Conservation (phyloP, 2,113 vertebrate species). For the Pollimyrus isidori region DNA sequence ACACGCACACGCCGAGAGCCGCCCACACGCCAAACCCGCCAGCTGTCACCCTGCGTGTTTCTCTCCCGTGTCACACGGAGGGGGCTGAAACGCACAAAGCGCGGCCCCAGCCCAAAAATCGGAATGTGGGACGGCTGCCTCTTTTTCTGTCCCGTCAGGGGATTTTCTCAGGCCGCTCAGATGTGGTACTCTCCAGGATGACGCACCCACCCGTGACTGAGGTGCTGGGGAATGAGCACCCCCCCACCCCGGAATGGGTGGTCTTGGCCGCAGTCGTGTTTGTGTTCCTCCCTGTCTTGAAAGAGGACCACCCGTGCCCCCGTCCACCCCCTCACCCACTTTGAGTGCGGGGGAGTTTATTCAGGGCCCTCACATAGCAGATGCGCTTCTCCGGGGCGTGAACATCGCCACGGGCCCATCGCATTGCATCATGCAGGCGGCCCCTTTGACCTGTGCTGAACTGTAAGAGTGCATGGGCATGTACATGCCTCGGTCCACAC, state of each 20-base stretch:
- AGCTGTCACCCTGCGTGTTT: not conserved
- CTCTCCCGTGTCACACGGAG: not conserved
- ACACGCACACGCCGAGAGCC: not conserved
- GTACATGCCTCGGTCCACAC: not conserved
- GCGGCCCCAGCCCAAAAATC: not conserved
- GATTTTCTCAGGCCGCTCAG: slow-evolving; percentile 6
- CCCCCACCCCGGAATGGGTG: slow-evolving; percentile 26
- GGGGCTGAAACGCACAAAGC: not conserved
- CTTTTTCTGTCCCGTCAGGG: slow-evolving; percentile 1
- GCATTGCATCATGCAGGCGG: not conserved
- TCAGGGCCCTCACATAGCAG: not conserved
- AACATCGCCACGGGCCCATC: not conserved
- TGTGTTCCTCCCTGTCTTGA: slow-evolving; percentile 42
- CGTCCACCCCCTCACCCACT: not conserved
- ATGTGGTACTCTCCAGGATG: not conserved
- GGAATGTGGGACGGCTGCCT: not conserved
- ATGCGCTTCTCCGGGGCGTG: not conserved
- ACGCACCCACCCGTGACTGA: not conserved
- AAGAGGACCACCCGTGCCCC: slow-evolving; percentile 28
- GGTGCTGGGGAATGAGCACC: not conserved
- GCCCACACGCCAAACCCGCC: not conserved
- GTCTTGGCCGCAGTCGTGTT: slow-evolving; percentile 45
- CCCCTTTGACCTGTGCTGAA: not conserved
- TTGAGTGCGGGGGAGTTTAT: not conserved
- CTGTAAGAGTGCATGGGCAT: not conserved